These are phyloP conservation scores for Sebastes miniatus DNA, from an alignment of 2,797 vertebrate species.

Conservation along the genomic window DNA sequence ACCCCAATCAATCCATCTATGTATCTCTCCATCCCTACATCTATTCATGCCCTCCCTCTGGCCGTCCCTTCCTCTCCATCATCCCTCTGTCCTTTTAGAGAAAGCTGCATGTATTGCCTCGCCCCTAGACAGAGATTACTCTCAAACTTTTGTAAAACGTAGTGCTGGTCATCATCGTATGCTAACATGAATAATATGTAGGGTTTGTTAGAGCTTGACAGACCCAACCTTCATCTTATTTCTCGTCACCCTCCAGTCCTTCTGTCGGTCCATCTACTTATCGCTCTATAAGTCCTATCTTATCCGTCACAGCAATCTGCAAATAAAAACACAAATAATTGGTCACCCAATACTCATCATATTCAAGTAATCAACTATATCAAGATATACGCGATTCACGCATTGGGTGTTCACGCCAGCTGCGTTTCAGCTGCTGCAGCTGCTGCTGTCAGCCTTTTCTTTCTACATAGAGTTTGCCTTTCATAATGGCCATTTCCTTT, in stretches of 20 bases:
- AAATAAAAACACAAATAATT: neutral
- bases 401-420: fast-evolving
- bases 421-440: too few relatives aligned
- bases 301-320: neutral
- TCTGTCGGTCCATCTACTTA: neutral
- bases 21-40: neutral
- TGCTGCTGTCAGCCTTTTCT: too few relatives aligned
- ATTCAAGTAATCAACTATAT: neutral
- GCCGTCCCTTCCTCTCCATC: constrained; percentile 15
- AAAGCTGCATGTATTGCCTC: neutral
- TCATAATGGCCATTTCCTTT: too few relatives aligned
- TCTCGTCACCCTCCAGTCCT: neutral
- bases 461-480: too few relatives aligned
- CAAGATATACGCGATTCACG: neutral
- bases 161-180: neutral
- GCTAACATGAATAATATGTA: neutral
- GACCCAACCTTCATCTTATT: neutral
- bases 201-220: neutral
- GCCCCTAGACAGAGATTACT: neutral
- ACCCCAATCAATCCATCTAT: constrained; percentile 13
- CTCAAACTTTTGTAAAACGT: neutral
- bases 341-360: neutral
- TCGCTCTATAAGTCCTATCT: neutral
- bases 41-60: neutral
- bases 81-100: neutral